Base-by-base conservation (phyloP, 2,888 invertebrate genomes). In the Bhutanitis thaidina region DNA sequence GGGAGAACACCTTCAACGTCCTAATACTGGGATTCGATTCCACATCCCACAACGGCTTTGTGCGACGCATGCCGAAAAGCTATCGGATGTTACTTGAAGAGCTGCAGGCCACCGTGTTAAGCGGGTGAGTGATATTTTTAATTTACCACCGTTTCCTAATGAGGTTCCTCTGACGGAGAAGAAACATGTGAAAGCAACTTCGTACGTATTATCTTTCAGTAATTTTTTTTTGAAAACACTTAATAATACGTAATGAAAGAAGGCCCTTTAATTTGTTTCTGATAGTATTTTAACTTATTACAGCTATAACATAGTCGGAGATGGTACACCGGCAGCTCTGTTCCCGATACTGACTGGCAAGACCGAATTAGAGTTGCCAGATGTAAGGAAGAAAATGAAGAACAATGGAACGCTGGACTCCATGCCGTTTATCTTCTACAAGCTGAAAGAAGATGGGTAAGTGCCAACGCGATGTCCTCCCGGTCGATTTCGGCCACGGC, bases 391-490 rank as follows among this genome's bases (percentile, higher is more conserved):
- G 77, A 86, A 93, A 39, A 90, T 92, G 73, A 76, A 74, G 0
- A 77, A 80, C 3, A 91, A 91, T 37, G 93, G 90, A 10, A 92
- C 89, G 43, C 92, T 97, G 0, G 93, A 97, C 72, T 85, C 92
- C 0, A 95, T 95, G 84, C 96, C 97, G 0, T 95, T 97, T 84
- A 92, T 97, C 57, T 98, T 97, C 94, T 93, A 95, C 59, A 92
- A 94, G 46, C 94, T 93, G 60, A 92, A 92, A 46, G 81, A 91
- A 1, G 90, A 91, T 44, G 95, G 96, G 65, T 92, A 66, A 80
- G 90, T 54, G 27, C 32, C 27, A n/a, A n/a, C n/a, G n/a, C n/a
- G n/a, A n/a, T n/a, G n/a, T n/a, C n/a, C n/a, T n/a, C n/a, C n/a
- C n/a, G n/a, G n/a, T n/a, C n/a, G n/a, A n/a, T n/a, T n/a, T n/a